Percentiles rank a stretch among this genome's conserved stretches.
phyloP scores from a whole-genome alignment of 1,140 invertebrate species.

The Himalopsyche phryganea region DNA sequence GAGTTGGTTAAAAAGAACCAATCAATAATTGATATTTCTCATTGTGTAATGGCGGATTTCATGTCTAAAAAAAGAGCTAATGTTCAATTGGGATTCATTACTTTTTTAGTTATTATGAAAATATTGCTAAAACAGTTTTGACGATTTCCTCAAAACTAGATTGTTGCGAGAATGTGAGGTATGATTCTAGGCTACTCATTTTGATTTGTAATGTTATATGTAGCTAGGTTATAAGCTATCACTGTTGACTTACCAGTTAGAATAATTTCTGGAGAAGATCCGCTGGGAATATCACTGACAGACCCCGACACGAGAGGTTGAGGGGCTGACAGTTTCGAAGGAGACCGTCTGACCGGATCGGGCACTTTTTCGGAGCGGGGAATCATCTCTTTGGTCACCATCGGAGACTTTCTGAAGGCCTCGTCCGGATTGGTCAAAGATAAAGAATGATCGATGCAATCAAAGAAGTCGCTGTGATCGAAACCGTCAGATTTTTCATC shows the following conservation, averaged over 20 bases:
- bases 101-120: too few relatives aligned
- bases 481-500: constrained; percentile 52
- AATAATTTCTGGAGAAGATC: constrained; percentile 57
- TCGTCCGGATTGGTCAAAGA: constrained; percentile 50
- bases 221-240: too few relatives aligned
- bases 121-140: too few relatives aligned
- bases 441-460: constrained; percentile 50
- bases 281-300: constrained; percentile 57
- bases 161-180: too few relatives aligned
- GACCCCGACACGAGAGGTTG: constrained; percentile 52
- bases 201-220: too few relatives aligned
- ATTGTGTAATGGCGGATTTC: too few relatives aligned
- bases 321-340: constrained; percentile 38
- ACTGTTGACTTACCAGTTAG: constrained; percentile 49
- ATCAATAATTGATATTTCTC: too few relatives aligned
- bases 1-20: too few relatives aligned
- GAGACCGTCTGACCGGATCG: constrained; percentile 7
- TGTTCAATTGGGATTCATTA: too few relatives aligned
- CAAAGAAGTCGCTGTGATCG: constrained; percentile 52
- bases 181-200: too few relatives aligned
- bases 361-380: constrained; percentile 30
- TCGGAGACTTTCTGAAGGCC: constrained; percentile 49
- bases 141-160: too few relatives aligned
- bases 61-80: too few relatives aligned
- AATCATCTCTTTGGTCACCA: constrained; percentile 42